Evolutionary conservation across 1,140 invertebrate species (phyloP).

Genomic region (Drosophila kohkoa): DNA sequence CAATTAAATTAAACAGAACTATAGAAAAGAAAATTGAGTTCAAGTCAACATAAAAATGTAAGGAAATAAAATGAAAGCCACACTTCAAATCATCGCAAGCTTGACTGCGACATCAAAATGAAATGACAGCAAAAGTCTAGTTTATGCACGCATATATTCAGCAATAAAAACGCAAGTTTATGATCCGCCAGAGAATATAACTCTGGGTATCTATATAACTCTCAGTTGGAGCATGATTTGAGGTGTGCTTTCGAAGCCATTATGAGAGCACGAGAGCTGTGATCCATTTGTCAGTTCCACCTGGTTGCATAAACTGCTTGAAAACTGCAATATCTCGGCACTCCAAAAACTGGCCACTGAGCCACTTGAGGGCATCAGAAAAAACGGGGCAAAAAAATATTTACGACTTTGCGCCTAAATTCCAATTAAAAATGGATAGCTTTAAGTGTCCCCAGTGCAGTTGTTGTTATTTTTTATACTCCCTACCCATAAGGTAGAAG

Average conservation of each 20-base stretch:
- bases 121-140: neutral
- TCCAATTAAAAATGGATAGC: constrained; percentile 76
- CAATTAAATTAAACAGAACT: too few species aligned
- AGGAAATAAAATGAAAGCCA: too few species aligned
- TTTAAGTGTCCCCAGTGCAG: constrained; percentile 54
- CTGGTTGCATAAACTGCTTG: constrained; percentile 49
- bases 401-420: constrained; percentile 78
- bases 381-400: constrained; percentile 50
- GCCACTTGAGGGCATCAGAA: constrained; percentile 28
- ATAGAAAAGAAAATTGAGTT: too few species aligned
- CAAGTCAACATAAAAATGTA: too few species aligned
- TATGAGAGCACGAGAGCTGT: neutral
- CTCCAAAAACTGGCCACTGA: neutral
- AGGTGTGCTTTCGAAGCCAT: constrained; percentile 3
- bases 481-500: too few species aligned
- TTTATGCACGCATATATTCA: neutral
- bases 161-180: neutral
- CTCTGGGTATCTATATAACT: neutral
- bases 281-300: constrained; percentile 35
- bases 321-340: constrained; percentile 64
- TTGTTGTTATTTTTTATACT: too few species aligned
- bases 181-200: neutral
- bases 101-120: too few species aligned
- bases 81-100: too few species aligned
- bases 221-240: neutral